Evolutionary conservation across 2,888 invertebrate genomes (phyloP), one percentile per base, ranked within the genome.

Genomic region (Bellardia bayeri): DNA sequence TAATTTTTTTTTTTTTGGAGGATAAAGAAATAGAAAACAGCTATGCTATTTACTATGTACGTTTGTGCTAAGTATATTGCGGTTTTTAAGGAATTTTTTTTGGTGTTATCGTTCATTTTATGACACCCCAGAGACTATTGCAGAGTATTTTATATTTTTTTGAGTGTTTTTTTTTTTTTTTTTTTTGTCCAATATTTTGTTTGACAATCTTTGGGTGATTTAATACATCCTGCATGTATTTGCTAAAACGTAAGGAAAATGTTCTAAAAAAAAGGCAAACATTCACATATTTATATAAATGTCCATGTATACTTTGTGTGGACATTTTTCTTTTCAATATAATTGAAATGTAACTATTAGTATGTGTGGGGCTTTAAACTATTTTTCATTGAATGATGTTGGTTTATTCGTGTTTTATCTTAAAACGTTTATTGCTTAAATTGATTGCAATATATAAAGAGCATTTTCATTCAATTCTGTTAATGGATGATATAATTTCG

Each of bases 161-260:
- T 49, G 8, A 56, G 7, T 68, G 11, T 30, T 68, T 68, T 56
- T n/a, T 68, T 49, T 49, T 11, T 30, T 68, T 68, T 56, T n/a
- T 68, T 49, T 49, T 11, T 49, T 5, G 33, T 5, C 11, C 16
- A 9, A 33, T 49, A 51, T 78, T 75, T 63, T 58, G 13, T 42
- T 13, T 8, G 16, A 42, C 56, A 37, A 40, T 63, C 11, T 11
- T 76, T 58, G 45, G 16, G 37, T 69, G 79, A 69, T 80, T 80
- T 69, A 80, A 69, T 63, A 69, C 49, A 69, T 80, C 69, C 69
- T 49, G 45, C 45, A 42, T 54, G 42, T 42, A 66, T 14, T 51
- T 23, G 40, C 66, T 64, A 23, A 30, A 63, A 49, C 11, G n/a
- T 63, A 23, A 23, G 16, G 37, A 3, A 9, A 76, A n/a, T 51